Evolutionary conservation across 2,113 vertebrate species (phyloP), one percentile per base, ranked within the genome.

Genomic region (Melanerpes aurifrons): DNA sequence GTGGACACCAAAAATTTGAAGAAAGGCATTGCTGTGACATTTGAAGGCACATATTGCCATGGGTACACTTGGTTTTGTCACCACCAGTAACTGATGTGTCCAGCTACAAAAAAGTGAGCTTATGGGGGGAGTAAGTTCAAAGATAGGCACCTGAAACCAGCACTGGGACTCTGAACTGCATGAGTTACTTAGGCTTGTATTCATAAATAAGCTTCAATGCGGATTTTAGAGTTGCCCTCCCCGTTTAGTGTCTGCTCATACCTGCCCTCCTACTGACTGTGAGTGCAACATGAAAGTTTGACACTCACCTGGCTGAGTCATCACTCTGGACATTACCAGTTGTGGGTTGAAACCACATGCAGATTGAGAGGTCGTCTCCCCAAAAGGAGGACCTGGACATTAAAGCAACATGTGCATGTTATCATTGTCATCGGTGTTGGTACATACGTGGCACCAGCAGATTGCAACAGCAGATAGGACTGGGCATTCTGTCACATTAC

Each of bases 271-370:
- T 70, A 15, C 35, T 56, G 22, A 61, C 10, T 32, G 12, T 4
- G 21, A 69, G n/a, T 59, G 48, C 40, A 79, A 29, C 0, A 0
- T 1, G 0, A 12, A 10, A 24, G 21, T 29, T 57, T 17, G 18
- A 61, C 45, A 13, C 32, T 73, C 43, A 37, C 37, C 11, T 62
- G 61, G 32, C 37, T 1, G 8, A 75, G 37, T 61, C 62, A 83
- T 32, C 54, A 35, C 20, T 17, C 45, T 53, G 74, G 66, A 13
- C 15, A 25, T 71, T 21, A 43, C 18, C 7, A 2, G 22, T 4
- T 37, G 19, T 75, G 31, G 3, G 10, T 26, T 57, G 80, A 75
- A 77, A 54, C 15, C 45, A 37, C 6, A 28, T 26, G 37, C 37
- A 57, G 28, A 37, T 26, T 29, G 50, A 72, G 48, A 20, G 32